phyloP scores from a whole-genome alignment of 2,113 vertebrate genomes.

The Pterophyllum scalare region DNA sequence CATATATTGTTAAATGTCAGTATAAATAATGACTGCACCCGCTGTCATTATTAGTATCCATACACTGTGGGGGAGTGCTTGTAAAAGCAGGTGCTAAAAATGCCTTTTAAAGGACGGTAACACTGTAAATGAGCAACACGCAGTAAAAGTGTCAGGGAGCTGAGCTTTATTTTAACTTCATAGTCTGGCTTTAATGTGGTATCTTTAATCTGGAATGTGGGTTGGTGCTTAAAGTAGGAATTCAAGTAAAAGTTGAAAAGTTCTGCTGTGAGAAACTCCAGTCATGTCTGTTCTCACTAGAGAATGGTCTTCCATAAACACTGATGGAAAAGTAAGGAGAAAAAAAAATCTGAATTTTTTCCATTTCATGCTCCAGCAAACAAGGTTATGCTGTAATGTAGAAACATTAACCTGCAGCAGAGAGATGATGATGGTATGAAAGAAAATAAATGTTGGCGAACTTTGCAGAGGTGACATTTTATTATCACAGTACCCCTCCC shows the following conservation, averaged over 20 bases:
- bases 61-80: conserved; percentile 2
- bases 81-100: background rate
- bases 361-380: conserved; percentile 5
- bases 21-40: background rate
- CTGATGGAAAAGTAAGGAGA: background rate
- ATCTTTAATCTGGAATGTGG: background rate
- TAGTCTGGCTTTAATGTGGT: background rate
- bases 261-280: conserved; percentile 5
- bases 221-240: background rate
- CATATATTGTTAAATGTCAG: conserved; percentile 25
- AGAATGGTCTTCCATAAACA: background rate
- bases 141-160: background rate
- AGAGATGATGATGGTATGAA: background rate
- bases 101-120: background rate
- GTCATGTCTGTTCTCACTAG: conserved; percentile 46
- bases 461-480: conserved; percentile 20
- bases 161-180: background rate
- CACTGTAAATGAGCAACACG: background rate
- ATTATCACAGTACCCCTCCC: conserved; percentile 21
- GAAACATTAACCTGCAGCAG: conserved; percentile 49
- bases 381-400: background rate
- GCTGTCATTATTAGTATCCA: background rate
- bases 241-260: background rate
- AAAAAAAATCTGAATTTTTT: conserved; percentile 20
- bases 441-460: conserved; percentile 18